A percentile compares a stretch with the other conserved stretches of the same genome.
These are phyloP conservation scores for Takifugu ocellatus DNA, from an alignment of 2,797 vertebrate species.

Conservation along the genomic window DNA sequence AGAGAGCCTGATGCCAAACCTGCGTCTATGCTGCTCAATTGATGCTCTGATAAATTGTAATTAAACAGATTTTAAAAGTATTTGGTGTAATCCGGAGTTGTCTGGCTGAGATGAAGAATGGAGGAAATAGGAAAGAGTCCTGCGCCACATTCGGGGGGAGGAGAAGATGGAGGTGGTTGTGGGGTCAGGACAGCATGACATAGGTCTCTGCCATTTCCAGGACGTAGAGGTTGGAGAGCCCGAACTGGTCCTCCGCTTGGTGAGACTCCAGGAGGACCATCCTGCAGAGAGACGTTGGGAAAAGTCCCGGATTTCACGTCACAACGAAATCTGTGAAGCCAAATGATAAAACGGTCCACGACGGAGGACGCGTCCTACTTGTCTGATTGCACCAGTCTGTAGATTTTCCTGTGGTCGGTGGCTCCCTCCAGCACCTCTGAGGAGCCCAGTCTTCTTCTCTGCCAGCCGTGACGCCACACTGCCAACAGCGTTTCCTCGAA, in stretches of 20 bases:
- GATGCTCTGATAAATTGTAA: no score
- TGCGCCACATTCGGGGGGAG: background rate
- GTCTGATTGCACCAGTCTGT: slow-evolving; percentile 80
- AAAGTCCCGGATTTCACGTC: background rate
- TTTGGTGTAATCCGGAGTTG: no score
- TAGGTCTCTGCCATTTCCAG: slow-evolving; percentile 77
- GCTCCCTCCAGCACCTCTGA: slow-evolving; percentile 76
- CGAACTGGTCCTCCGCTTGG: slow-evolving; percentile 70
- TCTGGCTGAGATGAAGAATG: background rate
- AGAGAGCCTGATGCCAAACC: no score
- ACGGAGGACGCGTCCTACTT: slow-evolving; percentile 59
- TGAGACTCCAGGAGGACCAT: slow-evolving; percentile 83
- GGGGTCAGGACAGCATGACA: slow-evolving; percentile 61
- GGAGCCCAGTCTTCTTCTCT: slow-evolving; percentile 73
- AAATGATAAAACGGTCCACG: background rate
- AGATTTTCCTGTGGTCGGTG: slow-evolving; percentile 76
- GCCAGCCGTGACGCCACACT: slow-evolving; percentile 87
- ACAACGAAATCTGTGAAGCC: background rate
- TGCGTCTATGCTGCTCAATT: no score
- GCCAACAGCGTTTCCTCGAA: slow-evolving; percentile 78
- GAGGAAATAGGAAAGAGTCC: background rate
- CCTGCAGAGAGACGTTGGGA: slow-evolving; percentile 59
- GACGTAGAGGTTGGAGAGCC: slow-evolving; percentile 83
- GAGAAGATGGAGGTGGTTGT: slow-evolving; percentile 30
- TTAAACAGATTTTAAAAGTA: no score